Evolutionary conservation across 1,140 invertebrate genomes (phyloP).

Genomic region (Cydia pomonella): DNA sequence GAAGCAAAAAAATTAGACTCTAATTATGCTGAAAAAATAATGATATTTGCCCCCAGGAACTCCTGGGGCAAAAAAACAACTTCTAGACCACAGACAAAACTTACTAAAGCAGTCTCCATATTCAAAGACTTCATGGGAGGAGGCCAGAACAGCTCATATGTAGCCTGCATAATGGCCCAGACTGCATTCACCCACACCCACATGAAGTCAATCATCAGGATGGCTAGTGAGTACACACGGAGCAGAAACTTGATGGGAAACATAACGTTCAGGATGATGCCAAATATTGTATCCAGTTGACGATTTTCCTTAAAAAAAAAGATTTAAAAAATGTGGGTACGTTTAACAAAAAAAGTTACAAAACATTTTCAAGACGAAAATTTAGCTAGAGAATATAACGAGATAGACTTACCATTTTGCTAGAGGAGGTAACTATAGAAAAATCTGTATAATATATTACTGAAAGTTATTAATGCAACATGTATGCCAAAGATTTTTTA

Average conservation of each 20-base stretch:
- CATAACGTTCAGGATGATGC: conserved; percentile 58
- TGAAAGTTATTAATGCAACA: not conserved
- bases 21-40: too few relatives aligned
- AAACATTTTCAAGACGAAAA: too few relatives aligned
- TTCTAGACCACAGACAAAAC: conserved; percentile 29
- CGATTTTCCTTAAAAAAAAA: conserved; percentile 56
- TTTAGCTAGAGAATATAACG: too few relatives aligned
- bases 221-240: conserved; percentile 79
- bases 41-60: too few relatives aligned
- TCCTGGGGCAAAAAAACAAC: not conserved
- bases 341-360: not conserved
- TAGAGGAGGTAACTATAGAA: not conserved
- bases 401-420: conserved; percentile 7
- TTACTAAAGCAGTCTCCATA: conserved; percentile 84
- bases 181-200: conserved; percentile 79
- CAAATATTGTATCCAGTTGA: conserved; percentile 44
- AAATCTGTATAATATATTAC: not conserved
- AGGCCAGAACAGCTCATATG: conserved; percentile 81
- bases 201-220: conserved; percentile 80
- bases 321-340: not conserved
- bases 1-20: not conserved
- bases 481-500: not conserved
- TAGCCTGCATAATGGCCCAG: conserved; percentile 79
- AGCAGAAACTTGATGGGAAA: conserved; percentile 81
- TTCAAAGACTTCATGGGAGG: conserved; percentile 81